Percentiles rank a stretch among this genome's conserved stretches.
These are phyloP conservation scores for Gari tellinella DNA, from an alignment of 2,888 invertebrate species.

Conservation along the genomic window DNA sequence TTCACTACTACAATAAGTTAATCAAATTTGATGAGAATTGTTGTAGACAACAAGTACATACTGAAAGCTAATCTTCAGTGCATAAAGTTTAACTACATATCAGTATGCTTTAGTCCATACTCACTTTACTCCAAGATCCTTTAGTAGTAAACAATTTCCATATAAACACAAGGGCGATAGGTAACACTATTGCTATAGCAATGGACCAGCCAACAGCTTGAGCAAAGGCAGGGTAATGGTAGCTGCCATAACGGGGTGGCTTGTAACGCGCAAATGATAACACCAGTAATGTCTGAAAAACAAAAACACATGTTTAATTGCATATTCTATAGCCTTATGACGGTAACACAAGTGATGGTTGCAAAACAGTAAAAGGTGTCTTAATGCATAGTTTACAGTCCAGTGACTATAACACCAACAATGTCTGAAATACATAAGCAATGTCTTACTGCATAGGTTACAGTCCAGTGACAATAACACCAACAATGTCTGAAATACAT, in stretches of 20 bases:
- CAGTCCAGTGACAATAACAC: neutral
- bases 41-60: no score
- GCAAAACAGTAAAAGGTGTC: no score
- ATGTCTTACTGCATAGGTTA: no score
- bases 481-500: neutral
- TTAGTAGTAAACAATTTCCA: conserved; percentile 14
- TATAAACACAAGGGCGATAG: conserved; percentile 70
- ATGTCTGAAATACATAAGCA: neutral
- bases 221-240: conserved; percentile 77
- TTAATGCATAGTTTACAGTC: no score
- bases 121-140: conserved; percentile 37
- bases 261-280: conserved; percentile 61
- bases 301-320: no score
- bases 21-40: no score
- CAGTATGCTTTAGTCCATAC: no score
- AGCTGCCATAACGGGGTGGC: conserved; percentile 71
- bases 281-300: conserved; percentile 61
- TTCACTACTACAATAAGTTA: no score
- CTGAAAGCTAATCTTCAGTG: no score
- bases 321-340: no score
- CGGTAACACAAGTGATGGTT: no score
- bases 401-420: neutral
- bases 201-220: conserved; percentile 78
- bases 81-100: no score
- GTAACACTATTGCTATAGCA: conserved; percentile 73